phyloP scores from a whole-genome alignment of 2,888 invertebrate species.

The Phortica magna region DNA sequence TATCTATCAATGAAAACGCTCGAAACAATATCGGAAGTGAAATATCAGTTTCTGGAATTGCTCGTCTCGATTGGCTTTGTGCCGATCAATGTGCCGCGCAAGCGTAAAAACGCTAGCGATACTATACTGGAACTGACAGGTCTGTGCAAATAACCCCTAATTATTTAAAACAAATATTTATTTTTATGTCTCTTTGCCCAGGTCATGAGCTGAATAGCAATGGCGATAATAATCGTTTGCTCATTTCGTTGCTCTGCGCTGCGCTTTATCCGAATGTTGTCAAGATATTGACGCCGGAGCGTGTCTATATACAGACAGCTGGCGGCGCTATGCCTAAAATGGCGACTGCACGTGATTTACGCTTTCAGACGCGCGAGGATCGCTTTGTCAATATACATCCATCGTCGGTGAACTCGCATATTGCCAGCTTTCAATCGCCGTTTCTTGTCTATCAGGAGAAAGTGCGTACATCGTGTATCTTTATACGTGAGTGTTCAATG shows the following conservation, averaged over 20 bases:
- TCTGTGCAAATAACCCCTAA: conserved; percentile 15
- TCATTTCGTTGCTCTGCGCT: conserved; percentile 92
- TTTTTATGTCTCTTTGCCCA: conserved; percentile 37
- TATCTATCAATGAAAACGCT: conserved; percentile 90
- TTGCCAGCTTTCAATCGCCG: conserved; percentile 84
- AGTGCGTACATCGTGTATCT: conserved; percentile 88
- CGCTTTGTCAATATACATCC: conserved; percentile 87
- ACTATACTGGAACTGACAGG: conserved; percentile 84
- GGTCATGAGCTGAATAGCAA: conserved; percentile 83
- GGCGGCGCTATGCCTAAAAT: conserved; percentile 87
- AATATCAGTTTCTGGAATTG: conserved; percentile 87
- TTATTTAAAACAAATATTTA: background rate
- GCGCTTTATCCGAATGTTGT: conserved; percentile 96
- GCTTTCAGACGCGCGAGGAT: conserved; percentile 86
- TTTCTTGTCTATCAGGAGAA: conserved; percentile 91
- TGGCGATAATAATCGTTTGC: conserved; percentile 85
- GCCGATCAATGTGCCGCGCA: conserved; percentile 82
- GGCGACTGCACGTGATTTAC: conserved; percentile 84
- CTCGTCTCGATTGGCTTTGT: conserved; percentile 89
- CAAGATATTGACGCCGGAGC: conserved; percentile 87
- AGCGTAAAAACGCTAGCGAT: conserved; percentile 78
- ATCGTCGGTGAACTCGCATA: conserved; percentile 85
- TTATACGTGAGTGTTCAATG: conserved; percentile 89
- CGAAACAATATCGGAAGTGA: conserved; percentile 91
- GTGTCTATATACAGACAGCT: conserved; percentile 85